Conservation (phyloP, 2,888 invertebrate genomes). For the Monopis laevigella region DNA sequence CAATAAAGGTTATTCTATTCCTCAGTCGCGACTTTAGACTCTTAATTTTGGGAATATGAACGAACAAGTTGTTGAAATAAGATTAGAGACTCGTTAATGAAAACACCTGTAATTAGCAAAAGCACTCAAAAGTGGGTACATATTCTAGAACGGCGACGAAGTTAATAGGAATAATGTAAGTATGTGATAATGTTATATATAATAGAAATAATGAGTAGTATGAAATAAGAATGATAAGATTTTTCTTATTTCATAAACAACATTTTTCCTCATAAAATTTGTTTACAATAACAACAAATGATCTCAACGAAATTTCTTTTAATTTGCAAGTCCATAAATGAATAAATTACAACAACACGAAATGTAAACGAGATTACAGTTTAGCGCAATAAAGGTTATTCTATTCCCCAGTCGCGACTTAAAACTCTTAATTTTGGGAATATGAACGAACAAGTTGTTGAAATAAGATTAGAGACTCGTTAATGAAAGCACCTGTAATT, state of each 20-base stretch:
- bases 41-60: slow-evolving; percentile 22
- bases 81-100: slow-evolving; percentile 44
- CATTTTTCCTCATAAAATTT: too few species aligned
- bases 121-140: slow-evolving; percentile 43
- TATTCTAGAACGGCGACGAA: slow-evolving; percentile 36
- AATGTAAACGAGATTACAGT: slow-evolving; percentile 6
- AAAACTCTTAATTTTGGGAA: slow-evolving; percentile 17
- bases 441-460: slow-evolving; percentile 31
- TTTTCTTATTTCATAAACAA: too few species aligned
- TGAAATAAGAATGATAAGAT: too few species aligned
- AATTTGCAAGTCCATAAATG: slow-evolving; percentile 7
- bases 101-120: slow-evolving; percentile 46
- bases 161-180: slow-evolving; percentile 56
- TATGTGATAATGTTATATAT: too few species aligned
- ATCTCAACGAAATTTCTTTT: not conserved
- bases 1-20: too few species aligned
- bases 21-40: not conserved
- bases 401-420: not conserved
- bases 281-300: too few species aligned
- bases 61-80: slow-evolving; percentile 31
- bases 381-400: slow-evolving; percentile 1
- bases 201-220: too few species aligned
- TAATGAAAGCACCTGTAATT: slow-evolving; percentile 51
- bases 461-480: slow-evolving; percentile 40
- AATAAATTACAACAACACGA: slow-evolving; percentile 6